Evolutionary conservation across 2,113 vertebrate species (phyloP).

Genomic region (Lophotis ruficrista): DNA sequence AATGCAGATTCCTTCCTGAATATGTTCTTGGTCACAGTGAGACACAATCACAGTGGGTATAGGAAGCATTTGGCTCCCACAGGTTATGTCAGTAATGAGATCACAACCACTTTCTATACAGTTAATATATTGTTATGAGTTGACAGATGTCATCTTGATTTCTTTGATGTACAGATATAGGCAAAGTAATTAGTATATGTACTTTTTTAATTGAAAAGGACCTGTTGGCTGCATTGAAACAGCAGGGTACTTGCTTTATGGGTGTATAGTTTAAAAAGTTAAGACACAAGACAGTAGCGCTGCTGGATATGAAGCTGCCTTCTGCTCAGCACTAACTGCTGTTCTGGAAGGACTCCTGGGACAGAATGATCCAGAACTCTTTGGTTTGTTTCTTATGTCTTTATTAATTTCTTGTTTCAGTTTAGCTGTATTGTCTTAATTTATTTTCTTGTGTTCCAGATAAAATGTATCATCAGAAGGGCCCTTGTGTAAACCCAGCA

Average conservation of each 20-base stretch:
- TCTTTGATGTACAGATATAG: neutral
- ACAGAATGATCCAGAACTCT: neutral
- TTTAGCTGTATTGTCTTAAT: slow-evolving; percentile 11
- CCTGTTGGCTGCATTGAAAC: neutral
- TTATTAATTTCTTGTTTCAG: slow-evolving; percentile 20
- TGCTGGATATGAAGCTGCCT: neutral
- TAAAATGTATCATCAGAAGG: neutral
- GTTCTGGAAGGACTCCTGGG: neutral
- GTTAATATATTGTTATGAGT: neutral
- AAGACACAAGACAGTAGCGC: neutral
- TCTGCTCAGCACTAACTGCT: neutral
- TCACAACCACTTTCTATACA: neutral
- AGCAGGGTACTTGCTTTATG: neutral
- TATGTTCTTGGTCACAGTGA: neutral
- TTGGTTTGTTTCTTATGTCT: neutral
- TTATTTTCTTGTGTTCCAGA: slow-evolving; percentile 1
- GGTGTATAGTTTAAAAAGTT: neutral
- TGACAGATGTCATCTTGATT: neutral
- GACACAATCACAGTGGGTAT: neutral
- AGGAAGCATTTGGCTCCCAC: neutral
- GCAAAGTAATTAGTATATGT: neutral
- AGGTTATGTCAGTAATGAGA: neutral
- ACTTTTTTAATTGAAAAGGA: neutral
- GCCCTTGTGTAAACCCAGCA: neutral
- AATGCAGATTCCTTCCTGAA: neutral